Evolutionary conservation across 2,797 vertebrate genomes (phyloP), one percentile per base, ranked within the genome.

Genomic region (Leptatherina wallacei): DNA sequence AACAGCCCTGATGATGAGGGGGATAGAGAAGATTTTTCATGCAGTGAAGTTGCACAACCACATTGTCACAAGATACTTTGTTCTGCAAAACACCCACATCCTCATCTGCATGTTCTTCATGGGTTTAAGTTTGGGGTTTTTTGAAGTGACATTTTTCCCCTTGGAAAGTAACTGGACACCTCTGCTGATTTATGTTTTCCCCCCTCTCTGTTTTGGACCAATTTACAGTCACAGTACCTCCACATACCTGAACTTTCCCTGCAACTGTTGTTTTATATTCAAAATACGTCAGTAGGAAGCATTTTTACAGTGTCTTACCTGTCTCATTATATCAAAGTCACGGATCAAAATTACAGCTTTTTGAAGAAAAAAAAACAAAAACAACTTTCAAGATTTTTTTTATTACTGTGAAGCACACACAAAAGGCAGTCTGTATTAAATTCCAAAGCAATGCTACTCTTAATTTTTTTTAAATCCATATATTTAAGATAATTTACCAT

Each of bases 71-170:
- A 36, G 36, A 49, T 32, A 49, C 51, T 60, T 51, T 42, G 10
- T 83, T 85, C 85, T 84, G 70, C 73, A 65, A 87, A 89, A 85
- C 88, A 58, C 88, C 85, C 81, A 86, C 80, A 57, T 72, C 76
- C 65, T 89, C 76, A 78, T 88, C 70, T 83, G 70, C 85, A 82
- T 83, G 44, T 24, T 1, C 24, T 47, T 75, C 42, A 69, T 55
- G 63, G 27, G 16, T 77, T 78, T 6, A 64, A 11, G 20, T 71
- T 32, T 54, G 32, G 78, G 58, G 0, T 49, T 84, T 80, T 73
- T 75, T 65, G 22, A 74, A 58, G 52, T 8, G 3, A 56, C 24
- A 42, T 54, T 47, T 61, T 61, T 63, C 51, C 72, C 65, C 73
- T 8, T 65, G 58, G 58, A 71, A 75, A 44, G 18, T 54, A 73